phyloP scores from a whole-genome alignment of 2,888 invertebrate genomes.

The Oscheius myriophilus region DNA sequence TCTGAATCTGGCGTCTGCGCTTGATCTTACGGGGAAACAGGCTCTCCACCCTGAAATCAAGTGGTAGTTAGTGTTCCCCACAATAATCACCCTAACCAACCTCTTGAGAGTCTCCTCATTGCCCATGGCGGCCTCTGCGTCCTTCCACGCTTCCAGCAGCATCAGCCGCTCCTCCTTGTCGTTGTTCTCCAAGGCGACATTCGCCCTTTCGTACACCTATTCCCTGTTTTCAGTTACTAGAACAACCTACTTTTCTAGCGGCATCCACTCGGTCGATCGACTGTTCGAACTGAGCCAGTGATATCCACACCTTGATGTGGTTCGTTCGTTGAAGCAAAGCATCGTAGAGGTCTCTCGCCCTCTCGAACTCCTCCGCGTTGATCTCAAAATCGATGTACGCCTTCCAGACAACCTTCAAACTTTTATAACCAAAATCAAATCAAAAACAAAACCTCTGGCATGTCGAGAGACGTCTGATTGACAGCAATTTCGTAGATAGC shows the following conservation, averaged over 20 bases:
- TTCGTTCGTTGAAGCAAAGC: conserved; percentile 88
- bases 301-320: conserved; percentile 98
- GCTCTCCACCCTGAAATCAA: conserved; percentile 49
- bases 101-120: conserved; percentile 40
- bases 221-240: neutral
- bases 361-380: conserved; percentile 87
- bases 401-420: conserved; percentile 86
- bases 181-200: conserved; percentile 78
- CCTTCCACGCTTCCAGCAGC: conserved; percentile 92
- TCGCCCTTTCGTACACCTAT: conserved; percentile 77
- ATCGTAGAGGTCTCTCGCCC: conserved; percentile 88
- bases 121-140: conserved; percentile 81
- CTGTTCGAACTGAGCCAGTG: conserved; percentile 94
- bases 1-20: conserved; percentile 89
- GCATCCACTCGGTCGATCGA: conserved; percentile 70
- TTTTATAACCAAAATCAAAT: no score
- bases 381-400: conserved; percentile 98
- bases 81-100: conserved; percentile 6
- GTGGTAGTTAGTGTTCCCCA: neutral
- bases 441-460: conserved; percentile 81
- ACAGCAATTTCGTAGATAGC: conserved; percentile 94
- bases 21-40: conserved; percentile 93
- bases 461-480: conserved; percentile 89
- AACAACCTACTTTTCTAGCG: conserved; percentile 72
- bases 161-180: conserved; percentile 91